phyloP scores from a whole-genome alignment of 1,140 invertebrate genomes.

The Rhagoletis pomonella region DNA sequence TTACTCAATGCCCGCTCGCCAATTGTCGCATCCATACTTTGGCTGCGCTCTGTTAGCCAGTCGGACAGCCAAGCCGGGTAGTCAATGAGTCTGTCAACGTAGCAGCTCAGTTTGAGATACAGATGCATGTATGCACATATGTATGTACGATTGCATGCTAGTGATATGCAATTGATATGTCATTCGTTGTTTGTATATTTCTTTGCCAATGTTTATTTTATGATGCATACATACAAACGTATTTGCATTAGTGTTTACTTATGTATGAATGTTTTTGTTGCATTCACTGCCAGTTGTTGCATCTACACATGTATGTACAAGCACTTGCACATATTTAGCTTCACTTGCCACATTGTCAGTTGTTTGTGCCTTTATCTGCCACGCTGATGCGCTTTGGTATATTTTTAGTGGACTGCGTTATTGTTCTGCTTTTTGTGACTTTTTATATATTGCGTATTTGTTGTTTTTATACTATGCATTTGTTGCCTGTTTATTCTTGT shows the following conservation, averaged over 20 bases:
- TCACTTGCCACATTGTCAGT: not conserved
- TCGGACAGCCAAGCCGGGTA: not conserved
- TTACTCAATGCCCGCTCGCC: not conserved
- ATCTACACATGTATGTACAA: not conserved
- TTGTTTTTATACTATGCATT: not conserved
- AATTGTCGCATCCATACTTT: not conserved
- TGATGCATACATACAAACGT: not conserved
- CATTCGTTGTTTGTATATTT: constrained; percentile 38
- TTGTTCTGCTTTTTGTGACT: not conserved
- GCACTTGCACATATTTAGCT: not conserved
- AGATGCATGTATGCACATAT: not conserved
- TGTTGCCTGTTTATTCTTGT: not conserved
- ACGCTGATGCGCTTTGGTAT: constrained; percentile 20
- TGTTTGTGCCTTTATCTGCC: constrained; percentile 26
- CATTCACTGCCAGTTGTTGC: not conserved
- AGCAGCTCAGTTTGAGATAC: not conserved
- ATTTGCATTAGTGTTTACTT: constrained; percentile 28
- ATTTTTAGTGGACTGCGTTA: constrained; percentile 6
- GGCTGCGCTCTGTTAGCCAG: not conserved
- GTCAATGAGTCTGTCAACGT: not conserved
- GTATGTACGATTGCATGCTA: not conserved
- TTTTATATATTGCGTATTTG: constrained; percentile 3
- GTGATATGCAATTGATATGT: constrained; percentile 40
- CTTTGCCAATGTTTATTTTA: constrained; percentile 35
- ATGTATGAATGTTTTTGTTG: not conserved